Base-by-base conservation (phyloP, 1,140 invertebrate genomes). In the Trachymyrmex septentrionalis region DNA sequence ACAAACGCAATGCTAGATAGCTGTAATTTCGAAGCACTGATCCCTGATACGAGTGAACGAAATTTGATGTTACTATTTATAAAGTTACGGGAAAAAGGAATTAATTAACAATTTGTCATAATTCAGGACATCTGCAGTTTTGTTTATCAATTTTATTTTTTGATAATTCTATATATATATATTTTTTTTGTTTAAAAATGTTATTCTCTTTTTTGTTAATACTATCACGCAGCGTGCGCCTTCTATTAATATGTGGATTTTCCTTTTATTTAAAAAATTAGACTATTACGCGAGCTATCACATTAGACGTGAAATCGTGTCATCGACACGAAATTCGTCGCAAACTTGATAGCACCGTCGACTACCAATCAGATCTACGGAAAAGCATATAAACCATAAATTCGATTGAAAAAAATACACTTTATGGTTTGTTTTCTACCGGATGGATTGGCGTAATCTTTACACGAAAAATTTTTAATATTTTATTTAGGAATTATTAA, bases 1-100 rank as follows among this genome's bases (percentile, higher is more conserved):
- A 78, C 34, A 59, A 77, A 63, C 82, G 82, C 48, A 75, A 82
- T 34, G 48, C 72, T 85, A 53, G 19, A 77, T 59, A 82, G 53
- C 44, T 67, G 71, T 75, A 85, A 85, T 63, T 85, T 67, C 16
- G 48, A 85, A 77, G 71, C 44, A 85, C 59, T 77, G 64, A 72
- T 16, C 53, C 24, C 21, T n/a, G 34, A 50, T 63, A 53, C 16
- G 48, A 71, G 53, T 55, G 67, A 48, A 76, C 81, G 34, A 14
- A 61, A 86, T 67, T 80, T 69, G 27, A 80, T 81, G 61, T 78
- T 80, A 66, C n/a, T 81, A 71, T 38, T 64, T 69, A 71, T 81
- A 34, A 73, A 61, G 38, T 73, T 69, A 78, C n/a, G 30, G 44
- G 19, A 80, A 59, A 71, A 81, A 86, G 38, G 77, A 77, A n/a